Conservation (phyloP, 1,140 invertebrate genomes). For the Monomorium pharaonis region DNA sequence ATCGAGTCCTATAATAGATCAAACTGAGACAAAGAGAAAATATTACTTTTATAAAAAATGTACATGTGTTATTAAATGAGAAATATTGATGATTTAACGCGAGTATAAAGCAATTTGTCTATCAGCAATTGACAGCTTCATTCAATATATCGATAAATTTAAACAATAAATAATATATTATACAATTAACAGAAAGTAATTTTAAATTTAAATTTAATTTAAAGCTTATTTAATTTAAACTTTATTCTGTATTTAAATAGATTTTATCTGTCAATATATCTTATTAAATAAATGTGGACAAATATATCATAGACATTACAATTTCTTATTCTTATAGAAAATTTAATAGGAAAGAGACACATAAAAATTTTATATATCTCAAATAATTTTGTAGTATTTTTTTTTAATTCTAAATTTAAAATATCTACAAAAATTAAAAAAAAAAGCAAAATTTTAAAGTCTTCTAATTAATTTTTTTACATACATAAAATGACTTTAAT, state of each 20-base stretch:
- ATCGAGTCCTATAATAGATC: constrained; percentile 76
- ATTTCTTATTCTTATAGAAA: background rate
- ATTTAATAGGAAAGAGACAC: background rate
- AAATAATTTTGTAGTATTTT: background rate
- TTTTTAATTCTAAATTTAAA: background rate
- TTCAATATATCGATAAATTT: background rate
- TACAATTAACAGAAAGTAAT: background rate
- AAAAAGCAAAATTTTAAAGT: no score
- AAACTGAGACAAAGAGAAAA: constrained; percentile 43
- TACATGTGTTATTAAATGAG: background rate
- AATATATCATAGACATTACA: background rate
- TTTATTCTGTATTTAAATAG: background rate
- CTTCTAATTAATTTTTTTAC: no score
- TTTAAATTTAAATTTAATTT: constrained; percentile 5
- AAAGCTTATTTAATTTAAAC: background rate
- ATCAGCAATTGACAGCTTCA: background rate
- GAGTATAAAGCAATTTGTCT: background rate
- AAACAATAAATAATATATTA: background rate
- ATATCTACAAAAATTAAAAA: background rate
- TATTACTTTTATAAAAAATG: constrained; percentile 69
- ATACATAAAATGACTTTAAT: no score
- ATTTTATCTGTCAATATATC: background rate
- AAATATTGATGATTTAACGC: background rate
- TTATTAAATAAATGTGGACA: background rate
- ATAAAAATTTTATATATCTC: background rate